A percentile compares a stretch with the other conserved stretches of the same genome.
Evolutionary conservation across 2,888 invertebrate species (phyloP).

Genomic region (Drosophila differens): DNA sequence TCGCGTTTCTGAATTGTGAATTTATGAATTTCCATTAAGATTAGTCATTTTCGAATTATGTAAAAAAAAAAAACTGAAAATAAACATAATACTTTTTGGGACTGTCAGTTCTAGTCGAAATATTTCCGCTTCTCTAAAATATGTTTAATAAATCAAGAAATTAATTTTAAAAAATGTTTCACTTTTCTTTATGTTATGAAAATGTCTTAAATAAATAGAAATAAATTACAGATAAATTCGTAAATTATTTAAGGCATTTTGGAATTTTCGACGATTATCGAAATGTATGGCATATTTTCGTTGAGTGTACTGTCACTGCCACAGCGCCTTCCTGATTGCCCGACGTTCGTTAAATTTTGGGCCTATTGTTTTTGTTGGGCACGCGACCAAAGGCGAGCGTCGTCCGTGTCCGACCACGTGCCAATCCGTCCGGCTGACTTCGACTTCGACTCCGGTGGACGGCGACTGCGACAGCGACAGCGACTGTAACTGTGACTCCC

Average conservation of each 20-base stretch:
- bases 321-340: slow-evolving; percentile 65
- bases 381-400: slow-evolving; percentile 73
- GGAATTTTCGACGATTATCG: not conserved
- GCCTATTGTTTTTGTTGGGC: slow-evolving; percentile 78
- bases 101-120: not conserved
- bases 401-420: slow-evolving; percentile 55
- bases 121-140: not conserved
- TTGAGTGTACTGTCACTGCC: slow-evolving; percentile 2
- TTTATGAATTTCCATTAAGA: not conserved
- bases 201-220: not conserved
- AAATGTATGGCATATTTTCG: not conserved
- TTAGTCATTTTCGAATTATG: not conserved
- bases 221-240: not conserved
- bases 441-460: slow-evolving; percentile 60
- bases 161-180: not conserved
- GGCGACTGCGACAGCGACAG: slow-evolving; percentile 48
- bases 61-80: not conserved
- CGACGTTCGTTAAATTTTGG: slow-evolving; percentile 54
- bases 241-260: not conserved
- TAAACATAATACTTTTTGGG: not conserved
- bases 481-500: slow-evolving; percentile 12
- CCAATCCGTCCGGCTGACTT: slow-evolving; percentile 54
- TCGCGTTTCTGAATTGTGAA: not conserved
- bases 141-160: slow-evolving; percentile 1
- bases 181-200: not conserved